Percentiles rank a stretch among this genome's conserved stretches.
Conservation (phyloP, 1,140 invertebrate species). For the Vanessa atalanta region DNA sequence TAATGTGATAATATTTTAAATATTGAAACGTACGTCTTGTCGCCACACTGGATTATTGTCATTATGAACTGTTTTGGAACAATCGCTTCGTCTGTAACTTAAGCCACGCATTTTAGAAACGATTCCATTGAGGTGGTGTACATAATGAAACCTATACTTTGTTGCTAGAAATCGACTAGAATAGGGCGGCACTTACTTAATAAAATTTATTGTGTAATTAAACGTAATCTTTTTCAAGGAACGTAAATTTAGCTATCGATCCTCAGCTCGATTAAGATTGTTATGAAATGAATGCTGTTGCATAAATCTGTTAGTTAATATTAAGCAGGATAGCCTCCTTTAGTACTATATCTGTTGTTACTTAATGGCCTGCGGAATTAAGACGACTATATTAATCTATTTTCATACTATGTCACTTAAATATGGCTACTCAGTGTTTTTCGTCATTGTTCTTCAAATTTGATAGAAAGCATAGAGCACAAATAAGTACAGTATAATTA, state of each 20-base stretch:
- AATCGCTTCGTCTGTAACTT: constrained; percentile 32
- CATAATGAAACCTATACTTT: constrained; percentile 56
- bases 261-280: constrained; percentile 22
- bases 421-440: too few relatives aligned
- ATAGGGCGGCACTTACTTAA: constrained; percentile 41
- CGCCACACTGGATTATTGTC: not conserved
- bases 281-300: constrained; percentile 7
- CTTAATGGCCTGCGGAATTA: not conserved
- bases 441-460: too few relatives aligned
- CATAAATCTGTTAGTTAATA: constrained; percentile 14
- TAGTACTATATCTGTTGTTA: not conserved
- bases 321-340: not conserved
- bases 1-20: too few relatives aligned
- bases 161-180: constrained; percentile 39
- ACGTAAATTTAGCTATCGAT: constrained; percentile 27
- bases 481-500: too few relatives aligned
- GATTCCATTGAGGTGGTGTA: constrained; percentile 62
- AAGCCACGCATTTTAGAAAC: constrained; percentile 45
- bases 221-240: constrained; percentile 32
- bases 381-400: not conserved
- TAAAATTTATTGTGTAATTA: constrained; percentile 42
- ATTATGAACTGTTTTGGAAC: not conserved
- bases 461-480: too few relatives aligned
- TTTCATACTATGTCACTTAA: not conserved
- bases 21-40: too few relatives aligned